Evolutionary conservation across 2,797 vertebrate species (phyloP).

Genomic region (Parauchenoglanis punctatus): DNA sequence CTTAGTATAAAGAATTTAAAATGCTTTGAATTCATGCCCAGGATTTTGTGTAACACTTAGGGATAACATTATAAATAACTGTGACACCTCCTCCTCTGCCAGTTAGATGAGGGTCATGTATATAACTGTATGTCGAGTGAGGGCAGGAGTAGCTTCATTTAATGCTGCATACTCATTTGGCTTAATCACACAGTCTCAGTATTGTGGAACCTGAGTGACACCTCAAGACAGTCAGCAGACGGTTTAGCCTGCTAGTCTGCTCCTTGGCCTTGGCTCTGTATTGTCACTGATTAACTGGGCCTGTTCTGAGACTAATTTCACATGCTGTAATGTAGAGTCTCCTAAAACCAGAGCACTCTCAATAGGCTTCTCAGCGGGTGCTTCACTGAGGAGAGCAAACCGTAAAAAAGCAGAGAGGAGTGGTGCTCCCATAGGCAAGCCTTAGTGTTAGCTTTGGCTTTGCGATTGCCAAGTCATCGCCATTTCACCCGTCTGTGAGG

Average conservation of each 20-base stretch:
- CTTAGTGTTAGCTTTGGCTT: not conserved
- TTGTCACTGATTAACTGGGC: not conserved
- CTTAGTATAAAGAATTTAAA: not conserved
- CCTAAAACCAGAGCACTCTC: not conserved
- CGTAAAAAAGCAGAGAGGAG: not conserved
- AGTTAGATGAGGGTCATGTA: not conserved
- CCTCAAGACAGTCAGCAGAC: not conserved
- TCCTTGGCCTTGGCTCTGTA: not conserved
- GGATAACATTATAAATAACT: not conserved
- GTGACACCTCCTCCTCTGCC: not conserved
- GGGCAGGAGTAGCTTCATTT: not conserved
- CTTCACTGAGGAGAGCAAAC: not conserved
- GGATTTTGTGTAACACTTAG: not conserved
- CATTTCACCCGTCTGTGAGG: not conserved
- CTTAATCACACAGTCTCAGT: not conserved
- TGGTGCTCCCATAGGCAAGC: not conserved
- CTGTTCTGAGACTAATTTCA: slow-evolving; percentile 1
- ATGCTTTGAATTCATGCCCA: not conserved
- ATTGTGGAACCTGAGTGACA: not conserved
- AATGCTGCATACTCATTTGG: not conserved
- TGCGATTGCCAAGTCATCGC: not conserved
- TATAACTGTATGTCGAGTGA: not conserved
- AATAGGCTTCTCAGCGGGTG: not conserved
- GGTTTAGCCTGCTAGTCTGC: not conserved
- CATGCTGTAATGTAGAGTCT: not conserved